These are phyloP conservation scores for Malacosoma neustria DNA, from an alignment of 2,888 invertebrate genomes.

Conservation along the genomic window DNA sequence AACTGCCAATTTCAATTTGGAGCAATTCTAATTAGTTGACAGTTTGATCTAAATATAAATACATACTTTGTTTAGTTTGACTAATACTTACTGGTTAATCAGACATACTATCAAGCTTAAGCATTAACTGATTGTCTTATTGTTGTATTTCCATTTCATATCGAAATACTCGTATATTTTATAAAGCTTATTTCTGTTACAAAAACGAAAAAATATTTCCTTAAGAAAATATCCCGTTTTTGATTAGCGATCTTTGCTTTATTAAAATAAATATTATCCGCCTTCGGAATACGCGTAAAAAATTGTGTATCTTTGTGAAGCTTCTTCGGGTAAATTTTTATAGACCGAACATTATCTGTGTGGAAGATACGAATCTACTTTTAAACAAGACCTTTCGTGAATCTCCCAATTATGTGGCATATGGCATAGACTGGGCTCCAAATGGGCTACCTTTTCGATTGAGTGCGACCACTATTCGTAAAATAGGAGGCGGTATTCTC, in stretches of 20 bases:
- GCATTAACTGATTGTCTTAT: too few species aligned
- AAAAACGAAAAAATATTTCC: too few species aligned
- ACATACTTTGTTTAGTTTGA: slow-evolving; percentile 19
- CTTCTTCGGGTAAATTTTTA: neutral
- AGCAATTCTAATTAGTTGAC: slow-evolving; percentile 53
- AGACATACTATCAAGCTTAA: too few species aligned
- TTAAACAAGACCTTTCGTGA: slow-evolving; percentile 21
- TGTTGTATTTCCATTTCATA: too few species aligned
- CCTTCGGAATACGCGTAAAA: neutral
- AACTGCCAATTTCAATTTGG: slow-evolving; percentile 56
- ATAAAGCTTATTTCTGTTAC: too few species aligned
- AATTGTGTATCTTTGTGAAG: neutral
- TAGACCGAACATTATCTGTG: slow-evolving; percentile 1
- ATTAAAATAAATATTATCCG: neutral
- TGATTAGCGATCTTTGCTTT: neutral
- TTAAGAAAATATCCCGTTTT: slow-evolving; percentile 1
- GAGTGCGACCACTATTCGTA: slow-evolving; percentile 57
- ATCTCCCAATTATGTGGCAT: slow-evolving; percentile 43
- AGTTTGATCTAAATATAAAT: slow-evolving; percentile 52
- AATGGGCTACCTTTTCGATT: slow-evolving; percentile 61
- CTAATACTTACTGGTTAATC: too few species aligned
- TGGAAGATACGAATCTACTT: slow-evolving; percentile 4
- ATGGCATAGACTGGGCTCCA: slow-evolving; percentile 40
- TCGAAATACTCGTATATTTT: too few species aligned
- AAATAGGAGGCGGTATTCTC: slow-evolving; percentile 56